Conservation (phyloP, 2,888 invertebrate genomes). For the Branchipolynoe longqiensis region DNA sequence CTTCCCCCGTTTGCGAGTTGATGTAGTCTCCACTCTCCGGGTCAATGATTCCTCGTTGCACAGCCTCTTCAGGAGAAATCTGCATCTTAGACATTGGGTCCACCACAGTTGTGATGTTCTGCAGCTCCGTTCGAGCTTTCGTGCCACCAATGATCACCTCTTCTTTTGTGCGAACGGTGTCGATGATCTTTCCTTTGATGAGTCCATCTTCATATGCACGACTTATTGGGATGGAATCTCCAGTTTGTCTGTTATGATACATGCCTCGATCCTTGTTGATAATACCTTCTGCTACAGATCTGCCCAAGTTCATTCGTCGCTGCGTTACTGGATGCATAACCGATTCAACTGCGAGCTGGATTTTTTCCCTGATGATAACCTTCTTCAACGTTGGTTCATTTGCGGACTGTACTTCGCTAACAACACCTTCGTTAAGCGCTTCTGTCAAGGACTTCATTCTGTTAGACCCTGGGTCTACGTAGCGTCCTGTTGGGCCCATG, state of each 20-base stretch:
- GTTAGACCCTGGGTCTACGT: slow-evolving; percentile 68
- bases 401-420: slow-evolving; percentile 73
- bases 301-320: slow-evolving; percentile 88
- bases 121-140: neutral
- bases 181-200: slow-evolving; percentile 62
- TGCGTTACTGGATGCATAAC: slow-evolving; percentile 88
- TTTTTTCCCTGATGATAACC: slow-evolving; percentile 74
- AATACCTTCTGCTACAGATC: slow-evolving; percentile 86
- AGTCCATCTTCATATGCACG: slow-evolving; percentile 57
- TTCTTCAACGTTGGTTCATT: slow-evolving; percentile 69
- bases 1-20: slow-evolving; percentile 84
- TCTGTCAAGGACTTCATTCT: slow-evolving; percentile 68
- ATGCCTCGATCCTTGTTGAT: slow-evolving; percentile 84
- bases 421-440: slow-evolving; percentile 77
- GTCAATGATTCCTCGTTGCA: slow-evolving; percentile 88
- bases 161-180: slow-evolving; percentile 55
- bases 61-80: slow-evolving; percentile 79
- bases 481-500: slow-evolving; percentile 71
- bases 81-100: slow-evolving; percentile 81
- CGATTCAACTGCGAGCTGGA: slow-evolving; percentile 73
- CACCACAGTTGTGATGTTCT: slow-evolving; percentile 72
- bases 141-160: slow-evolving; percentile 54
- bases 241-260: slow-evolving; percentile 62
- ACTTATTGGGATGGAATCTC: slow-evolving; percentile 53
- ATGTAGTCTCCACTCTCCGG: slow-evolving; percentile 73